phyloP scores from a whole-genome alignment of 1,140 invertebrate genomes.

The Penaeus indicus region DNA sequence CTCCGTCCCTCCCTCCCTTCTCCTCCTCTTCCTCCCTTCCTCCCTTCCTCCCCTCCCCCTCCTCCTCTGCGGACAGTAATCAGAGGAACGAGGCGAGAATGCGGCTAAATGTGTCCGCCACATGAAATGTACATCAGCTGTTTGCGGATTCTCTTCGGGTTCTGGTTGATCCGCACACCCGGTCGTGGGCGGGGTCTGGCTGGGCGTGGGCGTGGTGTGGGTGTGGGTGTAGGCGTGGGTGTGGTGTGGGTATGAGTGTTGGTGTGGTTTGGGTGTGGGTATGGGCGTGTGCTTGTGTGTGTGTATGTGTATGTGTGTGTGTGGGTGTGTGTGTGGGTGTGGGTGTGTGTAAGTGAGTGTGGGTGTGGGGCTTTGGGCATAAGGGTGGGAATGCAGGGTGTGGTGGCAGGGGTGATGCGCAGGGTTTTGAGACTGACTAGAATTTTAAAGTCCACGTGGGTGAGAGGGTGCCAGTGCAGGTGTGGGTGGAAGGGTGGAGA shows the following conservation, averaged over 20 bases:
- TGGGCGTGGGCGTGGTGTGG: neutral
- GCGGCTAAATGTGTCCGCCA: no score
- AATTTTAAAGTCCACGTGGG: no score
- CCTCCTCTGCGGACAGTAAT: neutral
- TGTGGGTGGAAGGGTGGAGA: no score
- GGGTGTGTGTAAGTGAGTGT: constrained; percentile 2
- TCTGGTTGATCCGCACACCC: neutral
- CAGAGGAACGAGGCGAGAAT: neutral
- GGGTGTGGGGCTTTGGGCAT: neutral
- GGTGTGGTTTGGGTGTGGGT: neutral
- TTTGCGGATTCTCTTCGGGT: neutral
- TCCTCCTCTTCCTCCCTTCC: no score
- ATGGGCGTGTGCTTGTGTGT: neutral
- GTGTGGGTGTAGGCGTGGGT: neutral
- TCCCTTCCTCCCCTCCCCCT: neutral
- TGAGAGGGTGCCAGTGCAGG: no score
- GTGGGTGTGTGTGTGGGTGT: neutral
- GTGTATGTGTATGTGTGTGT: constrained; percentile 17
- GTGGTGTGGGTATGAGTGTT: neutral
- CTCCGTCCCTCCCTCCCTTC: no score
- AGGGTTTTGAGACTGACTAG: no score
- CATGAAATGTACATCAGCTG: neutral
- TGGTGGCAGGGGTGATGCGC: no score
- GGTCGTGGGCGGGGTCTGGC: no score
- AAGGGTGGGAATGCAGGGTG: neutral